Conservation (phyloP, 2,113 vertebrate genomes). For the Pampusana beccarii region DNA sequence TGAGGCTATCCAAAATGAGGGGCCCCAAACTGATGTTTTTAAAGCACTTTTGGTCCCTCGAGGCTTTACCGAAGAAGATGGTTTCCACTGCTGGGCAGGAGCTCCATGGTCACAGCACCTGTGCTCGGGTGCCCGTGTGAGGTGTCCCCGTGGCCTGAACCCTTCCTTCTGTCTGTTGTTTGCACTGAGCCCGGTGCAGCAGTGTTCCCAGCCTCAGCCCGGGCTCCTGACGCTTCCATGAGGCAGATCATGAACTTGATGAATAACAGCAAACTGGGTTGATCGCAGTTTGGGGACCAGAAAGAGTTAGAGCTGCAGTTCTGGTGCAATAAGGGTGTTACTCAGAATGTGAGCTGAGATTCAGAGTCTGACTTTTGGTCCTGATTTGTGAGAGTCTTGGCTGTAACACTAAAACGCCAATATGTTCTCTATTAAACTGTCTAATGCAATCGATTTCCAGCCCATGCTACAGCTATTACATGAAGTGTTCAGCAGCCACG, state of each 20-base stretch:
- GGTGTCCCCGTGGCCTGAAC: neutral
- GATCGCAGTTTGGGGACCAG: neutral
- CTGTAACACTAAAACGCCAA: neutral
- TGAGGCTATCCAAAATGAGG: neutral
- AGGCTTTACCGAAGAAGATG: neutral
- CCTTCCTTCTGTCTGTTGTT: neutral
- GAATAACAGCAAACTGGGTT: neutral
- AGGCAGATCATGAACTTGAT: neutral
- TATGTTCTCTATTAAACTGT: neutral
- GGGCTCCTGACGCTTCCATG: fast-evolving
- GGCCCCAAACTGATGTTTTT: neutral
- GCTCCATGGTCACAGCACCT: neutral
- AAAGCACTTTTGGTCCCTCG: neutral
- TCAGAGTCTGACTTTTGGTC: neutral
- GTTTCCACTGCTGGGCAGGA: neutral
- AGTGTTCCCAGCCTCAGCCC: neutral
- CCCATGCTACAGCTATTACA: neutral
- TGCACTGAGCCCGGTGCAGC: neutral
- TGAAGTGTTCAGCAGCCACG: neutral
- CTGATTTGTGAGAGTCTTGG: neutral
- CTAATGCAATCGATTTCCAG: neutral
- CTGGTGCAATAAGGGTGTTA: neutral
- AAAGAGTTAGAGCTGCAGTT: neutral
- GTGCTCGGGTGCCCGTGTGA: neutral
- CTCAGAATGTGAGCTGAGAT: neutral